Base-by-base conservation (phyloP, 2,888 invertebrate species). In the Cataglyphis albicans region DNA sequence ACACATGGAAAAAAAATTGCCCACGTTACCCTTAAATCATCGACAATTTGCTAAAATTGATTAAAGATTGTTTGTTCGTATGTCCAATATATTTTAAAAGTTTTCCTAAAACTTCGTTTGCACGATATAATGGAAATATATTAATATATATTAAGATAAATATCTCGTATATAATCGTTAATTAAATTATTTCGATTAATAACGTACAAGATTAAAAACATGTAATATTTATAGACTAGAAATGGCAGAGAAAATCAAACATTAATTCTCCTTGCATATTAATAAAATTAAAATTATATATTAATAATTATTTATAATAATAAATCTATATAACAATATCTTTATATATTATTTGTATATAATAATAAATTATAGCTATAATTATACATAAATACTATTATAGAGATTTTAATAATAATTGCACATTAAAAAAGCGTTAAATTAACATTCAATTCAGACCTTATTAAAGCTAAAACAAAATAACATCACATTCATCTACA, bases 1-100 rank as follows among this genome's bases (percentile, higher is more conserved):
- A 44, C 15, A 44, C 41, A 18, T 59, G 21, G 18, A 78, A 70
- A 41, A 41, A 25, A 59, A 78, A 70, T 78, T 78, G 70, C 15
- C 21, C 15, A n/a, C 21, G 3, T 75, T 38, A 48, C 25, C 3
- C 4, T 52, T 52, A 65, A 75, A 44, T 21, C 7, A 15, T 12
- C 52, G n/a, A 44, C n/a, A 1, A 38, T 25, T 18, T 15, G 25
- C 38, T 38, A 7, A 32, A 15, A 38, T 9, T 18, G 25, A 10
- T 38, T 12, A 76, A 76, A 2, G 48, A 2, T 6, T 52, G n/a
- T 52, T 7, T n/a, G 12, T 55, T 67, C 10, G 52, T 35, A 52
- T 18, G 35, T 38, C 9, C 15, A 25, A 44, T 48, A 32, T 10
- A 7, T 38, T 38, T 55, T n/a, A 25, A 12, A 55, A 29, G 7